These are phyloP conservation scores for Lethrus apterus DNA, from an alignment of 1,140 invertebrate genomes.

Conservation along the genomic window DNA sequence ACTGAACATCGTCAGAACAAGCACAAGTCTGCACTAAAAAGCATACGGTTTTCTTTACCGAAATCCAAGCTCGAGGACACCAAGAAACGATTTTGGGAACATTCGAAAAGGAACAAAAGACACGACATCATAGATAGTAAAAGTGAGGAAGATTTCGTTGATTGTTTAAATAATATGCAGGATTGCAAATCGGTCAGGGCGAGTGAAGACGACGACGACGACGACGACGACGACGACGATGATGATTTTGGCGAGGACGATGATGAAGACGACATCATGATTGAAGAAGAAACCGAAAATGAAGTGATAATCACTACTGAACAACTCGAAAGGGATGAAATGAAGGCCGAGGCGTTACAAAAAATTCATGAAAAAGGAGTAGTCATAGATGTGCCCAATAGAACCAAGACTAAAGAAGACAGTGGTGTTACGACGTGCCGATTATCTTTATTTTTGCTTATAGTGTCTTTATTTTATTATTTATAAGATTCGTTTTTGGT, in stretches of 20 bases:
- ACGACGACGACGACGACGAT: constrained; percentile 18
- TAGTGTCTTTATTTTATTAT: too few relatives aligned
- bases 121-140: not conserved
- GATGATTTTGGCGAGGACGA: constrained; percentile 15
- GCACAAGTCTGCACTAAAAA: not conserved
- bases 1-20: constrained; percentile 1
- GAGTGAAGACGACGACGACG: constrained; percentile 13
- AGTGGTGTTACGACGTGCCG: not conserved
- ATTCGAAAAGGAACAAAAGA: not conserved
- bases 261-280: constrained; percentile 19
- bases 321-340: constrained; percentile 14
- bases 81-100: not conserved
- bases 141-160: not conserved
- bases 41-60: not conserved
- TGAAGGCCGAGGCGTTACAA: constrained; percentile 4
- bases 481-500: too few relatives aligned
- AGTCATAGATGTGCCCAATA: not conserved
- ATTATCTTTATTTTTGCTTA: too few relatives aligned
- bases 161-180: not conserved
- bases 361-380: constrained; percentile 7
- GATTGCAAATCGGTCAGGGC: not conserved
- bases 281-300: constrained; percentile 13
- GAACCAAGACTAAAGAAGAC: not conserved
- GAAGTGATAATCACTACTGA: constrained; percentile 11
- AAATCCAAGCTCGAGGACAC: not conserved